phyloP scores from a whole-genome alignment of 2,797 vertebrate genomes.

The Parauchenoglanis punctatus region DNA sequence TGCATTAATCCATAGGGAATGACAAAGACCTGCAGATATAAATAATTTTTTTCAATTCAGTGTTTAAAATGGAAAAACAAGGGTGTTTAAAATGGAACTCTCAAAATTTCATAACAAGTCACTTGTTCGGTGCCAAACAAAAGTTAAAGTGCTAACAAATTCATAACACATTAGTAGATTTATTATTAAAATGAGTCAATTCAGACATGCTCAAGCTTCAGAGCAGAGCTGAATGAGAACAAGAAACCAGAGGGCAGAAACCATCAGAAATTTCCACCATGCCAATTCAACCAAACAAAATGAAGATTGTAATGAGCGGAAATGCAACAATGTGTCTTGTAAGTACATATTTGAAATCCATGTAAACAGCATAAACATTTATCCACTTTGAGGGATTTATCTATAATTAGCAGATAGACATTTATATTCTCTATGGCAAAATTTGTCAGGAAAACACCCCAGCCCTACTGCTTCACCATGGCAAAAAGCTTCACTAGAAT shows the following conservation, averaged over 20 bases:
- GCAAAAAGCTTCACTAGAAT: neutral
- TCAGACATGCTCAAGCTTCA: neutral
- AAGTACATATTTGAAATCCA: slow-evolving; percentile 1
- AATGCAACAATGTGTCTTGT: neutral
- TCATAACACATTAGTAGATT: neutral
- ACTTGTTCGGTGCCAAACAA: neutral
- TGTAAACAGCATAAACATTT: neutral
- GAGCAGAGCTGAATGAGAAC: neutral
- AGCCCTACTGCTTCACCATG: neutral
- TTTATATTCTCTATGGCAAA: slow-evolving; percentile 1
- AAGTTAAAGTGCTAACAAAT: neutral
- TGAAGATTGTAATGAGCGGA: neutral
- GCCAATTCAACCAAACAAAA: neutral
- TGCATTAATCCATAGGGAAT: neutral
- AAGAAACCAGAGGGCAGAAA: neutral
- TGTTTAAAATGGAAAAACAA: neutral
- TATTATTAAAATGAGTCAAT: slow-evolving; percentile 5
- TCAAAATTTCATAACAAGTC: neutral
- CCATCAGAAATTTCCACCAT: neutral
- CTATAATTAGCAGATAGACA: neutral
- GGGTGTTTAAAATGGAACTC: neutral
- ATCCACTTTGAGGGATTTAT: slow-evolving; percentile 2
- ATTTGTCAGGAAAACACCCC: neutral
- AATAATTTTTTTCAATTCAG: neutral
- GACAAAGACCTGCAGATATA: neutral